phyloP scores from a whole-genome alignment of 2,113 vertebrate species.

The Chamaetylas fuelleborni region DNA sequence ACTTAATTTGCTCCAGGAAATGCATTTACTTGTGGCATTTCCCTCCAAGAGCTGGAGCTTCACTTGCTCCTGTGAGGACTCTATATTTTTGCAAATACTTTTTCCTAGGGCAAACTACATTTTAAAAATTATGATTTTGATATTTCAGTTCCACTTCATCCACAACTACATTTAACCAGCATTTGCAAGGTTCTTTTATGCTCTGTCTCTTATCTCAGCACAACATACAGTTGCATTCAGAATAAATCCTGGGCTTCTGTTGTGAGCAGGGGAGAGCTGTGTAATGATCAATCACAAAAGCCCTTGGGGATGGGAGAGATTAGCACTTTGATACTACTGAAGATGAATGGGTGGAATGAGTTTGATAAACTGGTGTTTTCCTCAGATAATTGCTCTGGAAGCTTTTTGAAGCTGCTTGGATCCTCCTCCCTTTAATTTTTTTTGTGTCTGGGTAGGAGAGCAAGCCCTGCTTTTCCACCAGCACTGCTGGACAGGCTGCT shows the following conservation, averaged over 20 bases:
- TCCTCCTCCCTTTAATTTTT: background rate
- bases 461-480: background rate
- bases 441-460: background rate
- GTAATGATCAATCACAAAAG: slow-evolving; percentile 58
- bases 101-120: background rate
- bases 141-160: background rate
- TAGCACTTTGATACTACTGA: slow-evolving; percentile 37
- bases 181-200: background rate
- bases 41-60: background rate
- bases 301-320: slow-evolving; percentile 22
- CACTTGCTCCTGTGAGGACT: background rate
- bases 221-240: background rate
- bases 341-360: slow-evolving; percentile 58
- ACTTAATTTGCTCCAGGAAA: background rate
- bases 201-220: background rate
- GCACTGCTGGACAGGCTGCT: background rate
- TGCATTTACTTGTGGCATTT: background rate
- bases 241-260: background rate
- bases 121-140: background rate
- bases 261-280: background rate
- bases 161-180: background rate
- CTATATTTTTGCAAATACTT: background rate
- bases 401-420: background rate
- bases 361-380: slow-evolving; percentile 55
- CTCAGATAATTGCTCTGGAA: background rate